Percentiles rank a stretch among this genome's conserved stretches.
Conservation (phyloP, 2,113 vertebrate genomes). For the Montifringilla adamsi region DNA sequence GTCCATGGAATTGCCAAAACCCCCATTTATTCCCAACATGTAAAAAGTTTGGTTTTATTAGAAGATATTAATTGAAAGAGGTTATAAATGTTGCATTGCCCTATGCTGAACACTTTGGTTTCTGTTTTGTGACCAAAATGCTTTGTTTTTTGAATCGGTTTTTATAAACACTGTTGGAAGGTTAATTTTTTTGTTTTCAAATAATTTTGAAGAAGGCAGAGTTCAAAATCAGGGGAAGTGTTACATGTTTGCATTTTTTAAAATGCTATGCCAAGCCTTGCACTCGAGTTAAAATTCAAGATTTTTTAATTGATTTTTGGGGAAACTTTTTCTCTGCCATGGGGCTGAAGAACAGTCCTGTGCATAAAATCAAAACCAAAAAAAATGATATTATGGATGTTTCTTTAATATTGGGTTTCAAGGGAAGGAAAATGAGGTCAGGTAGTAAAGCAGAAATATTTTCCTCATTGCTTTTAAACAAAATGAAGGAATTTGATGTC, state of each 20-base stretch:
- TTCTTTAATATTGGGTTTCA: background rate
- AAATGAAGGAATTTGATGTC: slow-evolving; percentile 65
- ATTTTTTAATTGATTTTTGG: background rate
- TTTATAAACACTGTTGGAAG: slow-evolving; percentile 23
- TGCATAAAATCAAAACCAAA: background rate
- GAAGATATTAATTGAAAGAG: background rate
- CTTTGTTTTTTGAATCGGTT: background rate
- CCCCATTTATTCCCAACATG: background rate
- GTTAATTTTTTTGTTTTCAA: background rate
- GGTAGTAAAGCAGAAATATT: background rate
- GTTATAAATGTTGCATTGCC: background rate
- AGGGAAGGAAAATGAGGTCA: background rate
- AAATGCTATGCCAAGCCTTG: slow-evolving; percentile 30
- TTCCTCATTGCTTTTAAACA: slow-evolving; percentile 16
- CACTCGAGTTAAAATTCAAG: background rate
- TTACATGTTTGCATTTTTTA: background rate
- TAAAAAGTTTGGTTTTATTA: background rate
- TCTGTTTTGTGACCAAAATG: background rate
- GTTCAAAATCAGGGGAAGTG: background rate
- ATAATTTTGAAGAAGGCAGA: background rate
- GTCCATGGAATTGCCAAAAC: background rate
- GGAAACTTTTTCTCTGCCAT: background rate
- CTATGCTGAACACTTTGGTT: background rate
- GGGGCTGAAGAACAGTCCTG: background rate
- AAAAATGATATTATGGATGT: background rate